Percentiles rank a stretch among this genome's conserved stretches.
Evolutionary conservation across 1,140 invertebrate genomes (phyloP).

Genomic region (Lutraria rhynchaena): DNA sequence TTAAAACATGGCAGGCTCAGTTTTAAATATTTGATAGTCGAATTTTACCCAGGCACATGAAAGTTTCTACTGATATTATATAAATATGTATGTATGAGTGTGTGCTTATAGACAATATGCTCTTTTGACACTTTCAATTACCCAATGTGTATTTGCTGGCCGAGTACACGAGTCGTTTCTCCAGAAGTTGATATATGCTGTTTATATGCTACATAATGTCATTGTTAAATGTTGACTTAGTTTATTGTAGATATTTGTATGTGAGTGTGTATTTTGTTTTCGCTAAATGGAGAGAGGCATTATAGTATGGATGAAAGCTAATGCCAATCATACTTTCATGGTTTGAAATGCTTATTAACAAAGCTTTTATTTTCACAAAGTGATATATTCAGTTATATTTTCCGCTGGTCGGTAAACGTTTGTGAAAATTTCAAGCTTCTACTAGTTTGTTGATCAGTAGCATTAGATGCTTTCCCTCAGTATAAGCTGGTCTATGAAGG

Average conservation of each 20-base stretch:
- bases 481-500: background rate
- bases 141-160: slow-evolving; percentile 55
- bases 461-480: background rate
- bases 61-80: background rate
- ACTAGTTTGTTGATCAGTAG: slow-evolving; percentile 1
- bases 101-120: slow-evolving; percentile 1
- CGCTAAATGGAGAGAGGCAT: slow-evolving; percentile 5
- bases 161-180: slow-evolving; percentile 56
- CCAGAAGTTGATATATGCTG: slow-evolving; percentile 22
- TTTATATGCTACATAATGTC: background rate
- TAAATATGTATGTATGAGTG: slow-evolving; percentile 1
- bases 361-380: slow-evolving; percentile 45
- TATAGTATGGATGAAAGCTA: background rate
- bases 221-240: background rate
- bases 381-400: slow-evolving; percentile 50
- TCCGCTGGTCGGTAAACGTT: slow-evolving; percentile 53
- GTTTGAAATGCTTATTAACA: background rate
- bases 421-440: slow-evolving; percentile 37
- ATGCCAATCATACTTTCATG: background rate
- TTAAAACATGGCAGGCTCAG: slow-evolving; percentile 27
- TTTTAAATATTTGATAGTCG: background rate
- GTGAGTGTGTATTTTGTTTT: slow-evolving; percentile 22
- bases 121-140: slow-evolving; percentile 57
- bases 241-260: slow-evolving; percentile 2
- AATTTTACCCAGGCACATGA: slow-evolving; percentile 21